Evolutionary conservation across 2,888 invertebrate species (phyloP).

Genomic region (Acanthopleura granulata): DNA sequence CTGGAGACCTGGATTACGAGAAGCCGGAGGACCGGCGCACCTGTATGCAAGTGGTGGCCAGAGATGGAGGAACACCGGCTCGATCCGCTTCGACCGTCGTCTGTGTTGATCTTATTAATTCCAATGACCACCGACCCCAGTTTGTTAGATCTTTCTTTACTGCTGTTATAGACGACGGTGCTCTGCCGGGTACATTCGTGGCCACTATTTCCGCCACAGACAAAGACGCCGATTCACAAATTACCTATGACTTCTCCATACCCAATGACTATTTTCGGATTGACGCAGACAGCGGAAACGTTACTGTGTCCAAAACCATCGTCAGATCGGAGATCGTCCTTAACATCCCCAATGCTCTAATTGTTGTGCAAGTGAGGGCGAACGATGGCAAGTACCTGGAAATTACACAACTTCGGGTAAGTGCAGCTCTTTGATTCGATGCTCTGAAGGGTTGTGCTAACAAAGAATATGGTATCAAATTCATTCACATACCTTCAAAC

Average conservation of each 20-base stretch:
- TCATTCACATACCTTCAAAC: too few relatives aligned
- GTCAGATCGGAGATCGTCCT: not conserved
- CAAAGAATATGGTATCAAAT: too few relatives aligned
- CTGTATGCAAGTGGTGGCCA: constrained; percentile 2
- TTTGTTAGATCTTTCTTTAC: not conserved
- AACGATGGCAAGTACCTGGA: not conserved
- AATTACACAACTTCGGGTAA: not conserved
- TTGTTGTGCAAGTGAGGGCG: not conserved
- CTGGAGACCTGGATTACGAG: constrained; percentile 9
- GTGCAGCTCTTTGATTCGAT: not conserved
- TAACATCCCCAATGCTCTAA: not conserved
- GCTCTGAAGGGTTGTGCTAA: too few relatives aligned
- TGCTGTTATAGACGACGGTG: not conserved
- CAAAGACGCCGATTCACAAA: not conserved
- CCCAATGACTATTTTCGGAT: constrained; percentile 3
- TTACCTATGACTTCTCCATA: not conserved
- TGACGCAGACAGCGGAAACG: not conserved
- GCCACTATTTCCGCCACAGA: not conserved
- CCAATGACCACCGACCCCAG: not conserved
- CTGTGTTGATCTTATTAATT: not conserved
- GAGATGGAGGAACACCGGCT: not conserved
- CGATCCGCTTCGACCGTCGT: not conserved
- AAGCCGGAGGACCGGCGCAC: not conserved
- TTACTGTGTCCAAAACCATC: not conserved
- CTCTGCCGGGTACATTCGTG: not conserved